These are phyloP conservation scores for Oscheius sp. DNA, from an alignment of 2,888 invertebrate species.

Conservation along the genomic window DNA sequence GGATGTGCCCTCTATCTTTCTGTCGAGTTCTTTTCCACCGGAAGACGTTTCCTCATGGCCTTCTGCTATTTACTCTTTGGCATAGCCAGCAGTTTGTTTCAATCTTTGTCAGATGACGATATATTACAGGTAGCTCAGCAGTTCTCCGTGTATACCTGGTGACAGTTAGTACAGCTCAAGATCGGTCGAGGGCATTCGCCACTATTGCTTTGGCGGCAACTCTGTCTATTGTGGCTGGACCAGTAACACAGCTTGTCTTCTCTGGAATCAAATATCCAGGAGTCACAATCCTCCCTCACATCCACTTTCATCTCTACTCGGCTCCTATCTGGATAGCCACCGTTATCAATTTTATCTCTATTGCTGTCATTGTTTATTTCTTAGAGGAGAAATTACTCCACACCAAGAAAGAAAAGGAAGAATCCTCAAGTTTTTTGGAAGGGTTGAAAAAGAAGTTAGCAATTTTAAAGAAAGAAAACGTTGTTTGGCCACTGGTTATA, in stretches of 20 bases:
- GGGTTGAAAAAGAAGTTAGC: constrained; percentile 35
- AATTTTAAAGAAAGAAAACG: constrained; percentile 26
- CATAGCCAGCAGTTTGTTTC: constrained; percentile 36
- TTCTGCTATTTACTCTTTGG: constrained; percentile 48
- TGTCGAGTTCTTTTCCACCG: constrained; percentile 42
- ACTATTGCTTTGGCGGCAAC: constrained; percentile 37
- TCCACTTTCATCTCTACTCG: constrained; percentile 52
- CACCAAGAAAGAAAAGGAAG: constrained; percentile 33
- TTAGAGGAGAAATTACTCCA: constrained; percentile 26
- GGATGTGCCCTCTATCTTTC: constrained; percentile 47
- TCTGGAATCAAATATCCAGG: constrained; percentile 44
- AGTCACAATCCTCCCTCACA: constrained; percentile 32
- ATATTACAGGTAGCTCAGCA: constrained; percentile 40
- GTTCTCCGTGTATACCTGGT: constrained; percentile 50
- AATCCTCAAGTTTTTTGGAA: background rate
- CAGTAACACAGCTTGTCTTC: constrained; percentile 47
- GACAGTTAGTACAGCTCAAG: constrained; percentile 33
- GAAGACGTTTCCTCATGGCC: constrained; percentile 44
- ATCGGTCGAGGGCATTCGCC: constrained; percentile 47
- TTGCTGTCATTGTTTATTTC: constrained; percentile 32
- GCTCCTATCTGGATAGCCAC: constrained; percentile 53
- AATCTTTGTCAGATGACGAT: too few relatives aligned
- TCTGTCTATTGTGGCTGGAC: constrained; percentile 46
- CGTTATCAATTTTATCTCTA: constrained; percentile 44
- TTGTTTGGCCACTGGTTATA: constrained; percentile 43